Percentiles rank a stretch among this genome's conserved stretches.
Evolutionary conservation across 2,797 vertebrate species (phyloP).

Genomic region (Lepidocolaptes lacrymiger): DNA sequence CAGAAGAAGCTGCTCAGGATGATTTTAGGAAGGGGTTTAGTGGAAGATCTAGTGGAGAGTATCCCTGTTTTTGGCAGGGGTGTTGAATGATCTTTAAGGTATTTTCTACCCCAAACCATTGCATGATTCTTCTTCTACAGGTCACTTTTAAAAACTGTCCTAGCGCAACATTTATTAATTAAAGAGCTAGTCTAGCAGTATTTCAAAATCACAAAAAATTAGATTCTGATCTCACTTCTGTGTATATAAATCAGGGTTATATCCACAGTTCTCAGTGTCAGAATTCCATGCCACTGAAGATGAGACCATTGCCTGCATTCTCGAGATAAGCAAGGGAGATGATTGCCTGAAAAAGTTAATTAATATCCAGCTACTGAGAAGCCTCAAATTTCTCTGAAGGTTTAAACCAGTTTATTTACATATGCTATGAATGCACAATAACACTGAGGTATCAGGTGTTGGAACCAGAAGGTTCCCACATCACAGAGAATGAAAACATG

Average conservation of each 20-base stretch:
- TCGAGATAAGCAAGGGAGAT: not conserved
- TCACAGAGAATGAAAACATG: not conserved
- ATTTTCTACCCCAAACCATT: not conserved
- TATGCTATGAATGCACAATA: not conserved
- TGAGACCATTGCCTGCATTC: not conserved
- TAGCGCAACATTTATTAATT: not conserved
- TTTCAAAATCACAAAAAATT: not conserved
- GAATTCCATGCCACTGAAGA: not conserved
- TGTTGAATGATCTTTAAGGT: not conserved
- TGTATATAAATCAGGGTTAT: not conserved
- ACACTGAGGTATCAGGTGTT: not conserved
- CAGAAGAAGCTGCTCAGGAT: not conserved
- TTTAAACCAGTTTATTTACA: not conserved
- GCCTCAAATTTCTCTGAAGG: not conserved
- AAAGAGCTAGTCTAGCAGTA: not conserved
- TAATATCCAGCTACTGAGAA: not conserved
- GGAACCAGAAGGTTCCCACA: not conserved
- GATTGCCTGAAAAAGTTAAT: not conserved
- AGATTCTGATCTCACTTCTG: not conserved
- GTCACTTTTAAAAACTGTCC: not conserved
- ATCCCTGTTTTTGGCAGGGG: not conserved
- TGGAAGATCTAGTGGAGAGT: not conserved
- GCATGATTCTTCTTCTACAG: not conserved
- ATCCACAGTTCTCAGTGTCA: not conserved
- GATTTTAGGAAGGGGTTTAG: not conserved